Conservation (phyloP, 2,888 invertebrate species). For the Iselma pallidipennis region DNA sequence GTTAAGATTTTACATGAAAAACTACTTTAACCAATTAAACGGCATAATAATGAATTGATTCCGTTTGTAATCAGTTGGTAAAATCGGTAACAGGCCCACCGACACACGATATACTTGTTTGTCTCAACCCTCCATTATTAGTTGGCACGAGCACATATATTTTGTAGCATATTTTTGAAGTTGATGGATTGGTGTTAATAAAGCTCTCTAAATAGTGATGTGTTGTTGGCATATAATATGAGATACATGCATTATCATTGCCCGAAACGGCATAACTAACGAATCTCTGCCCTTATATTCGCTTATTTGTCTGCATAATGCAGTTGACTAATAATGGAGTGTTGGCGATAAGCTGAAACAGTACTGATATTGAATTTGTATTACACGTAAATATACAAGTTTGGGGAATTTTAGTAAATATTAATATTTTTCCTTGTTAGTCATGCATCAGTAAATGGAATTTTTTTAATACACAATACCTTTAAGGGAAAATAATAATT, state of each 20-base stretch:
- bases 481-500: no score
- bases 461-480: neutral
- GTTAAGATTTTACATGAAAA: slow-evolving; percentile 42
- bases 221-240: neutral
- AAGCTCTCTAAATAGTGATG: neutral
- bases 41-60: slow-evolving; percentile 47
- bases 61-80: slow-evolving; percentile 32
- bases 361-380: neutral
- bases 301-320: slow-evolving; percentile 11
- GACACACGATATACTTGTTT: slow-evolving; percentile 44
- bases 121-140: slow-evolving; percentile 27
- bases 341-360: slow-evolving; percentile 3
- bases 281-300: slow-evolving; percentile 5
- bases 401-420: neutral
- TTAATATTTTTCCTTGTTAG: neutral
- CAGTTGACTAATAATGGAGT: slow-evolving; percentile 8
- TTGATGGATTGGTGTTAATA: slow-evolving; percentile 35
- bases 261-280: slow-evolving; percentile 10
- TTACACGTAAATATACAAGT: neutral
- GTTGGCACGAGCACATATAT: slow-evolving; percentile 11
- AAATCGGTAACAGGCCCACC: slow-evolving; percentile 29
- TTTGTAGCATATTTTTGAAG: slow-evolving; percentile 33
- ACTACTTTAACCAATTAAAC: slow-evolving; percentile 47
- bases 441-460: slow-evolving; percentile 1
- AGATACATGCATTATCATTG: slow-evolving; percentile 1